Evolutionary conservation across 2,113 vertebrate genomes (phyloP), one percentile per base, ranked within the genome.

Genomic region (Corydoras sp.): DNA sequence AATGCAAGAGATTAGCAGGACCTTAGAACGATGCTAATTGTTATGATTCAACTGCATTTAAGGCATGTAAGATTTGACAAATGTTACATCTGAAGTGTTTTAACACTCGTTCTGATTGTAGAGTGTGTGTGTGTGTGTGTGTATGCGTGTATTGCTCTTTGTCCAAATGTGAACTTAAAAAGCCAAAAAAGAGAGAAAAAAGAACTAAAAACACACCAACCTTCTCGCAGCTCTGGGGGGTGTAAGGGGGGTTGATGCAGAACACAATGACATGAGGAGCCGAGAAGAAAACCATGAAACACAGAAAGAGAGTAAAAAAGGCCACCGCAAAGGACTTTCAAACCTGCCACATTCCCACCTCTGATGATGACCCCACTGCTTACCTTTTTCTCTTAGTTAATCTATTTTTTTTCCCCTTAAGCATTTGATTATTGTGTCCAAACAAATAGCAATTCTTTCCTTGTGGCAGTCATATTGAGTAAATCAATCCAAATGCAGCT

Each of bases 141-240:
- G 3, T 35, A 35, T 10, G 8, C 32, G 70, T 68, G 55, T 62
- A 73, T 65, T 81, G 78, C 75, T 82, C 35, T 84, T 78, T 81
- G 80, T 83, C 80, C 81, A 82, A 85, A 62, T 85, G 81, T 81
- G 82, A 86, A 77, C 80, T 75, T 81, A 85, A 87, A 88, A 88
- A 85, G 84, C 81, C 83, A 87, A 86, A 84, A 86, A 89, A 93
- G 92, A 94, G 92, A 43, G 35, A 43, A 8, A 90, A 95, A 95
- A 72, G 64, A 75, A 78, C 68, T 61, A 73, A 96, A 94, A 94
- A 91, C 93, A 94, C 96, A 99, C 96, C 96, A 98, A 98, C 96
- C 96, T 99, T 99, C 96, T 99, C 96, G 96, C 92, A 98, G 96
- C 94, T 99, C 96, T 99, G 95, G 92, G 95, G 94, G 92, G 96